phyloP scores from a whole-genome alignment of 2,113 vertebrate species.

The Petaurus breviceps region DNA sequence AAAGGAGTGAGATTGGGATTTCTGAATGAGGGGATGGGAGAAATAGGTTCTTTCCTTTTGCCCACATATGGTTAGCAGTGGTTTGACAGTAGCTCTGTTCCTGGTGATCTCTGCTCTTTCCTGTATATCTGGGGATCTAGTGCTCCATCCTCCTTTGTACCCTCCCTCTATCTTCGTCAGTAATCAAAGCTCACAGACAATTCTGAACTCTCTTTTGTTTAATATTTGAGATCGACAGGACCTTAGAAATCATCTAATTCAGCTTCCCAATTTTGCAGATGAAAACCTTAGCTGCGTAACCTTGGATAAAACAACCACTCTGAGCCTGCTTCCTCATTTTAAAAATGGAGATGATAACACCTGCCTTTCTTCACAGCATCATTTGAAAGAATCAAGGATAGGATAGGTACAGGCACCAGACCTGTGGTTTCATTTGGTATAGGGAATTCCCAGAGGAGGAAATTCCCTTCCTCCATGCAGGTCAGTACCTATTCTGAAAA shows the following conservation, averaged over 20 bases:
- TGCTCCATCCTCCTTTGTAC: background rate
- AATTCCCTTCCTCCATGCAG: background rate
- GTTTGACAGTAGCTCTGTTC: background rate
- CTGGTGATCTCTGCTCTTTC: background rate
- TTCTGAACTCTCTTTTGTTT: background rate
- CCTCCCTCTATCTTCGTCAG: background rate
- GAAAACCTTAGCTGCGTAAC: background rate
- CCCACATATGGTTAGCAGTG: background rate
- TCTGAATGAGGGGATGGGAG: background rate
- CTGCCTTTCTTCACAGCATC: background rate
- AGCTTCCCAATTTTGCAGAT: background rate
- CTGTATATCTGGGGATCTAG: background rate
- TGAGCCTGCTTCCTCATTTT: background rate
- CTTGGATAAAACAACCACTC: background rate
- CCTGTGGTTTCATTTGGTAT: background rate
- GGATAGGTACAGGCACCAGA: background rate
- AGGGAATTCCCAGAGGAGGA: background rate
- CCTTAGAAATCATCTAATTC: background rate
- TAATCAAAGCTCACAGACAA: background rate
- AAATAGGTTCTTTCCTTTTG: background rate
- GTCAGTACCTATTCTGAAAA: background rate
- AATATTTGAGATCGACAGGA: background rate
- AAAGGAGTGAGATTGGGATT: background rate
- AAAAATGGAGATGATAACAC: background rate
- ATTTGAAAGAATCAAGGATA: background rate